Evolutionary conservation across 2,113 vertebrate species (phyloP).

Genomic region (Notarius lentiginosus): DNA sequence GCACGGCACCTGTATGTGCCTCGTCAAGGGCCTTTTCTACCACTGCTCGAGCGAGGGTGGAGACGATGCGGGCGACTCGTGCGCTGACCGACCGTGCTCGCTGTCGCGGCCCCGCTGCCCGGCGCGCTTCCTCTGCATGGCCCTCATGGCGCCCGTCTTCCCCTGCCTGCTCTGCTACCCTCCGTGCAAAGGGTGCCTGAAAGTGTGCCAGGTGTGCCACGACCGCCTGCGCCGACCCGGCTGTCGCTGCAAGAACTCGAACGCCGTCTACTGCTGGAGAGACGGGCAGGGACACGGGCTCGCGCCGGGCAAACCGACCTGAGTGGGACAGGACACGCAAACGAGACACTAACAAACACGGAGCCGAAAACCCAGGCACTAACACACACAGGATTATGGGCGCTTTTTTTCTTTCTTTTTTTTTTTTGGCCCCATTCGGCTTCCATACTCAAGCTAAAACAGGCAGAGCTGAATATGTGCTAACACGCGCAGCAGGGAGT

Average conservation of each 20-base stretch:
- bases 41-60: conserved; percentile 93
- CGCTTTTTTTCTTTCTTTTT: background rate
- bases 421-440: conserved; percentile 2
- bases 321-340: conserved; percentile 58
- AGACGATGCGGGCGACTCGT: conserved; percentile 90
- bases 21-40: conserved; percentile 96
- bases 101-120: conserved; percentile 92
- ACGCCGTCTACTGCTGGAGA: conserved; percentile 98
- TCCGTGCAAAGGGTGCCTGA: conserved; percentile 88
- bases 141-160: conserved; percentile 85
- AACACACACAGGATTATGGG: conserved; percentile 33
- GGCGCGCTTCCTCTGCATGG: conserved; percentile 96
- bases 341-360: conserved; percentile 20
- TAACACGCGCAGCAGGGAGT: conserved; percentile 22
- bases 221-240: conserved; percentile 88
- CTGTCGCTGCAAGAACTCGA: conserved; percentile 97
- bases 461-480: background rate
- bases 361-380: conserved; percentile 30
- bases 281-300: conserved; percentile 79
- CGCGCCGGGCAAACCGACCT: conserved; percentile 88
- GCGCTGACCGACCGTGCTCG: conserved; percentile 93
- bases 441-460: conserved; percentile 29
- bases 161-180: conserved; percentile 97
- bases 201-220: conserved; percentile 86
- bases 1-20: conserved; percentile 94